phyloP scores from a whole-genome alignment of 2,888 invertebrate genomes.

The Ceramica pisi region DNA sequence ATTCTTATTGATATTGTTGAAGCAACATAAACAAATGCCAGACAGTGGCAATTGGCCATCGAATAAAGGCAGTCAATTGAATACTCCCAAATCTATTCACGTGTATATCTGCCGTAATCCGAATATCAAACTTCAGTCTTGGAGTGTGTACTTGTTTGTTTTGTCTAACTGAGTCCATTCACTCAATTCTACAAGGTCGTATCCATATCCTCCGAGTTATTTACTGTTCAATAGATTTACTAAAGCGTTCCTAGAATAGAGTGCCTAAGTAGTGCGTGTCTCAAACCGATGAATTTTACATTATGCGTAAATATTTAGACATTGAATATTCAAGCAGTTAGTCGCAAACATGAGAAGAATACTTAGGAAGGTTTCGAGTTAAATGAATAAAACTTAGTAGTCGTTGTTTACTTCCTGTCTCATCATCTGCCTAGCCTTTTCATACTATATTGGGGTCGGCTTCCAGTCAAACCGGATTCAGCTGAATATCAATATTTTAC shows the following conservation, averaged over 20 bases:
- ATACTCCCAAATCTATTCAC: conserved; percentile 5
- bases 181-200: conserved; percentile 42
- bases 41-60: conserved; percentile 11
- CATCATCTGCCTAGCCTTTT: too few relatives aligned
- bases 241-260: conserved; percentile 32
- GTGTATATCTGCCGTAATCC: conserved; percentile 23
- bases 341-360: not conserved
- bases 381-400: conserved; percentile 21
- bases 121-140: conserved; percentile 34
- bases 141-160: conserved; percentile 28
- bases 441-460: too few relatives aligned
- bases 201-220: conserved; percentile 36
- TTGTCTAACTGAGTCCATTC: conserved; percentile 45
- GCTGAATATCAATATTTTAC: too few relatives aligned
- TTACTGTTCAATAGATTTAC: conserved; percentile 41
- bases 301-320: conserved; percentile 11
- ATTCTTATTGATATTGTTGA: conserved; percentile 1
- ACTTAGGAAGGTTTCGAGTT: conserved; percentile 19
- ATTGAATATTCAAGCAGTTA: conserved; percentile 22
- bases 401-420: conserved; percentile 18
- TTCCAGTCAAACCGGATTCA: too few relatives aligned
- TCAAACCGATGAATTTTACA: conserved; percentile 18
- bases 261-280: conserved; percentile 22
- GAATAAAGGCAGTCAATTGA: conserved; percentile 22
- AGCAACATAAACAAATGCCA: conserved; percentile 7